Evolutionary conservation across 2,797 vertebrate species (phyloP).

Genomic region (Peromyscus eremicus): DNA sequence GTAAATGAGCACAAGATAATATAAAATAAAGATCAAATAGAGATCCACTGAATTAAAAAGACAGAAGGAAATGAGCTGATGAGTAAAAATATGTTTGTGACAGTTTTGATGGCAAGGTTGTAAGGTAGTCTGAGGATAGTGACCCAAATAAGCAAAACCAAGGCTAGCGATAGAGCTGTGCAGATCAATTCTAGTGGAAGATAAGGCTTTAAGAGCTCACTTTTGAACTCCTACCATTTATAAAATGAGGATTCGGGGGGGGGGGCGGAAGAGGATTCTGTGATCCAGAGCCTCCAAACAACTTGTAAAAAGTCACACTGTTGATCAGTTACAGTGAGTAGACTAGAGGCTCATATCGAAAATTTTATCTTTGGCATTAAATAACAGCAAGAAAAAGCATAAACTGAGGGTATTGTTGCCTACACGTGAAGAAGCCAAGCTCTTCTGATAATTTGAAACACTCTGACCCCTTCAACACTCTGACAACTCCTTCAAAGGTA

Average conservation of each 20-base stretch:
- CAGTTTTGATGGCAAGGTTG: constrained; percentile 28
- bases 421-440: constrained; percentile 19
- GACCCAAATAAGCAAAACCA: constrained; percentile 52
- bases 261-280: neutral
- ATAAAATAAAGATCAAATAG: constrained; percentile 62
- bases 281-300: neutral
- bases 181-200: constrained; percentile 24
- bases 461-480: neutral
- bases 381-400: constrained; percentile 23
- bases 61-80: neutral
- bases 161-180: neutral
- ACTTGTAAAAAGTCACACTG: constrained; percentile 42
- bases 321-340: neutral
- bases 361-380: constrained; percentile 48
- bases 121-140: neutral
- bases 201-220: neutral
- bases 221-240: neutral
- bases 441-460: constrained; percentile 55
- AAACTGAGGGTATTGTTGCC: neutral
- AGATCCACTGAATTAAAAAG: constrained; percentile 47
- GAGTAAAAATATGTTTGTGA: constrained; percentile 42
- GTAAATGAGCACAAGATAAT: neutral
- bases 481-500: constrained; percentile 14
- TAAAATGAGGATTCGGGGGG: constrained; percentile 24
- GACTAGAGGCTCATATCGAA: neutral